Conservation (phyloP, 2,113 vertebrate genomes). For the Trematocara marginatum region DNA sequence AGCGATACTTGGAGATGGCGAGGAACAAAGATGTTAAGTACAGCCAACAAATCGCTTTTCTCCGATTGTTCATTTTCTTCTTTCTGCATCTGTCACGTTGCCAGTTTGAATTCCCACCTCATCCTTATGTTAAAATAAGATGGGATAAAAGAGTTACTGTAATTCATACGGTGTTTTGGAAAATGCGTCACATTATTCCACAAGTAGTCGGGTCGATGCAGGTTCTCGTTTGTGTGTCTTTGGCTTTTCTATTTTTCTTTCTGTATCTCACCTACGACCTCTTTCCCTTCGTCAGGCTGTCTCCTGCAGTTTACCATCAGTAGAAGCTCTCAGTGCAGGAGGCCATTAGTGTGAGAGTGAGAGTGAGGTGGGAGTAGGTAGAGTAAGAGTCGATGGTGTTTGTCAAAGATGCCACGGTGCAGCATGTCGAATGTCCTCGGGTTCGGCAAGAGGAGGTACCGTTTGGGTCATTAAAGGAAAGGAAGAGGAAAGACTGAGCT, state of each 20-base stretch:
- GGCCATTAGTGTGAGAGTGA: background rate
- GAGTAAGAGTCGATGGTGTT: background rate
- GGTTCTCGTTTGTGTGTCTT: background rate
- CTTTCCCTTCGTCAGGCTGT: background rate
- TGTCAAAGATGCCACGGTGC: background rate
- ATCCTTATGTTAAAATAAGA: background rate
- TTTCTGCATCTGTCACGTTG: background rate
- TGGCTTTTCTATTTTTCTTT: background rate
- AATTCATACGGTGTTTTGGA: background rate
- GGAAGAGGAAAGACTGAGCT: background rate
- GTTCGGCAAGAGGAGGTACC: background rate
- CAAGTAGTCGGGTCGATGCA: background rate
- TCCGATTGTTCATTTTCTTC: background rate
- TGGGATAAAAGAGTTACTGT: background rate
- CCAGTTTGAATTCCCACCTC: background rate
- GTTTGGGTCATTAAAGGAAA: background rate
- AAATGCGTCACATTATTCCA: fast-evolving
- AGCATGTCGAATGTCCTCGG: background rate
- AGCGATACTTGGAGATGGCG: fast-evolving
- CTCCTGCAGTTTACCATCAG: background rate
- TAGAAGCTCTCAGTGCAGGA: background rate
- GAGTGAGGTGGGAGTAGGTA: background rate
- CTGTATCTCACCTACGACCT: background rate
- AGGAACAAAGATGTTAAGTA: background rate
- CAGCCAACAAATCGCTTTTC: conserved; percentile 15